Evolutionary conservation across 2,888 invertebrate genomes (phyloP).

Genomic region (Corbicula japonica): DNA sequence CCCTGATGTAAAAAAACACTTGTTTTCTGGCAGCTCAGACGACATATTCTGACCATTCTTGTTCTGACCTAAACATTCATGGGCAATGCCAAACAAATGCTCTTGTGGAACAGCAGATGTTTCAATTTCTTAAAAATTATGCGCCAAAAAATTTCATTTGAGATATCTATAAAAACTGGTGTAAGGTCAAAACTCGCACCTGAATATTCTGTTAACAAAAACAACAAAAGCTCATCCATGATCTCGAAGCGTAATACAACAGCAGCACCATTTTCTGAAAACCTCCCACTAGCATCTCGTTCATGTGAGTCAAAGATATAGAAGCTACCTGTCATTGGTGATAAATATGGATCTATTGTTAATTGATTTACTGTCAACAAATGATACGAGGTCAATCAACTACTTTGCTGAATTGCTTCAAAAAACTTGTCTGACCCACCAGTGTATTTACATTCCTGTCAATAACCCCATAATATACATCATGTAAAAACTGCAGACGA

Average conservation of each 20-base stretch:
- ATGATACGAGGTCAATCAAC: slow-evolving; percentile 1
- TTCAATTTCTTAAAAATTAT: too few species aligned
- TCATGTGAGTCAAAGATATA: slow-evolving; percentile 31
- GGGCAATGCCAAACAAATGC: too few species aligned
- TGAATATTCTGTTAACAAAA: background rate
- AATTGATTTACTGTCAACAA: slow-evolving; percentile 33
- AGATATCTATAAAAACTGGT: slow-evolving; percentile 12
- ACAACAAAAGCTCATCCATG: slow-evolving; percentile 12
- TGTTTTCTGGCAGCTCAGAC: too few species aligned
- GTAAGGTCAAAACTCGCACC: slow-evolving; percentile 3
- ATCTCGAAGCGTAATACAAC: slow-evolving; percentile 23
- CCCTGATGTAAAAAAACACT: too few species aligned
- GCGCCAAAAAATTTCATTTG: too few species aligned
- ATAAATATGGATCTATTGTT: slow-evolving; percentile 12
- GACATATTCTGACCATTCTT: too few species aligned
- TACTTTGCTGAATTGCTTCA: slow-evolving; percentile 13
- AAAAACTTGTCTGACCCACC: slow-evolving; percentile 18
- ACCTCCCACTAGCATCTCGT: background rate
- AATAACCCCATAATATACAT: slow-evolving; percentile 44
- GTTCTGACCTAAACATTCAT: too few species aligned
- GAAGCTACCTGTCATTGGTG: background rate
- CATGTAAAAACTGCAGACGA: slow-evolving; percentile 11
- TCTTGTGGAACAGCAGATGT: too few species aligned
- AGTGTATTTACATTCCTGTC: background rate
- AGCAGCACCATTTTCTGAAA: slow-evolving; percentile 3